These are phyloP conservation scores for Anthophora plumipes DNA, from an alignment of 2,888 invertebrate genomes.

Conservation along the genomic window DNA sequence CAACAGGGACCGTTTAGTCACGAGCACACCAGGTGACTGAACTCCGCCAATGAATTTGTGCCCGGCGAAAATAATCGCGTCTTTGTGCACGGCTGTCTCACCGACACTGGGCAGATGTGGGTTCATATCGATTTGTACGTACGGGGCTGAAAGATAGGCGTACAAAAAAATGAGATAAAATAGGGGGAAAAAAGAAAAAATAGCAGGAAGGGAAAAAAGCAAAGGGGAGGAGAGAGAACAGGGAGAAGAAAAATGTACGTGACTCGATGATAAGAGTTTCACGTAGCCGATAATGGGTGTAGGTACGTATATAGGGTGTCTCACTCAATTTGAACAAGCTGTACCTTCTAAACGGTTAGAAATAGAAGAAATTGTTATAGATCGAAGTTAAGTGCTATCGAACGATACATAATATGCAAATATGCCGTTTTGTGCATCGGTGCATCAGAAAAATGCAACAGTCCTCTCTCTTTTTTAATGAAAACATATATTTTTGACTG, in stretches of 20 bases:
- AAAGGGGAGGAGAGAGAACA: background rate
- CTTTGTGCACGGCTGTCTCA: conserved; percentile 91
- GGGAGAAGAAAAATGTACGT: background rate
- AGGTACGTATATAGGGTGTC: too few relatives aligned
- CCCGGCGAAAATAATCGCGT: conserved; percentile 94
- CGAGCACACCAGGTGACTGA: conserved; percentile 90
- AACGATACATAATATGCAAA: too few relatives aligned
- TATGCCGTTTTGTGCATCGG: too few relatives aligned
- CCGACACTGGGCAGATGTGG: conserved; percentile 90
- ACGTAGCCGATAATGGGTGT: too few relatives aligned
- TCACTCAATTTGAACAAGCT: too few relatives aligned
- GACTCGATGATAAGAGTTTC: background rate
- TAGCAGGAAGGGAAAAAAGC: background rate
- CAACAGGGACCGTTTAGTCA: conserved; percentile 86
- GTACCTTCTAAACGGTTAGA: too few relatives aligned
- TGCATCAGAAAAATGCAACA: too few relatives aligned
- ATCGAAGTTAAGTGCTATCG: too few relatives aligned
- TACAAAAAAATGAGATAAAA: too few relatives aligned
- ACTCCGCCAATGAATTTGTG: conserved; percentile 97
- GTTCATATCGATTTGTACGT: conserved; percentile 93
- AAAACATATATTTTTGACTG: too few relatives aligned
- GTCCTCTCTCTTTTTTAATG: too few relatives aligned
- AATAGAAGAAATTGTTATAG: too few relatives aligned
- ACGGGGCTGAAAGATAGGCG: conserved; percentile 86
- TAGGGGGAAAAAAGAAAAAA: background rate